Percentiles rank a stretch among this genome's conserved stretches.
Evolutionary conservation across 2,888 invertebrate genomes (phyloP).

Genomic region (Synergus itoensis): DNA sequence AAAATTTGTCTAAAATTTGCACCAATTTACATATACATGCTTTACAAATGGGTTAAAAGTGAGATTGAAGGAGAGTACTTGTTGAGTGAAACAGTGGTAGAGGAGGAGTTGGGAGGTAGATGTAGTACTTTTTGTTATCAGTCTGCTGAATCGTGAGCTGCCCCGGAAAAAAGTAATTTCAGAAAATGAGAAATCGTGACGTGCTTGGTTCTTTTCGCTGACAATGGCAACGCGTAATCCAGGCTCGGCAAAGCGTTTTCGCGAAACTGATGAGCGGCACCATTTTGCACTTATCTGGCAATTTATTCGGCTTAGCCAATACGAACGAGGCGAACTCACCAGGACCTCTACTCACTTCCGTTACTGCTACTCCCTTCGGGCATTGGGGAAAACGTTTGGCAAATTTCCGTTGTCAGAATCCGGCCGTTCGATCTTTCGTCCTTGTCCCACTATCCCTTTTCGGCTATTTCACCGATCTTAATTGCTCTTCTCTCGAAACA

Average conservation of each 20-base stretch:
- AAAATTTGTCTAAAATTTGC: background rate
- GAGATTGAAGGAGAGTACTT: conserved; percentile 7
- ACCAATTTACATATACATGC: background rate
- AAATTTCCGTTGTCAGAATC: conserved; percentile 48
- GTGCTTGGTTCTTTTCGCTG: conserved; percentile 25
- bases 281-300: conserved; percentile 44
- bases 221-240: conserved; percentile 39
- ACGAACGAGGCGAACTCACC: conserved; percentile 25
- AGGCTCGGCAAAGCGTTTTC: conserved; percentile 16
- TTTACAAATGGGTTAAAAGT: background rate
- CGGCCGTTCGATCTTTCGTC: conserved; percentile 39
- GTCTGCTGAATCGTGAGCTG: conserved; percentile 32
- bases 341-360: conserved; percentile 20
- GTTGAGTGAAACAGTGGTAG: background rate
- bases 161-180: conserved; percentile 32
- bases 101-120: background rate
- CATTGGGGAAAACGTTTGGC: conserved; percentile 44
- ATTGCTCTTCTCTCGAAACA: background rate
- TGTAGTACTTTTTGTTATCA: conserved; percentile 30
- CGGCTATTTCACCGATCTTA: background rate
- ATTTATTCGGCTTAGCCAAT: conserved; percentile 44
- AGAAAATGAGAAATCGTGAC: conserved; percentile 41
- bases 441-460: conserved; percentile 50
- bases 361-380: background rate
- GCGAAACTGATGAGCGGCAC: conserved; percentile 42